These are phyloP conservation scores for Spicauda simplicius DNA, from an alignment of 2,888 invertebrate genomes.

Conservation along the genomic window DNA sequence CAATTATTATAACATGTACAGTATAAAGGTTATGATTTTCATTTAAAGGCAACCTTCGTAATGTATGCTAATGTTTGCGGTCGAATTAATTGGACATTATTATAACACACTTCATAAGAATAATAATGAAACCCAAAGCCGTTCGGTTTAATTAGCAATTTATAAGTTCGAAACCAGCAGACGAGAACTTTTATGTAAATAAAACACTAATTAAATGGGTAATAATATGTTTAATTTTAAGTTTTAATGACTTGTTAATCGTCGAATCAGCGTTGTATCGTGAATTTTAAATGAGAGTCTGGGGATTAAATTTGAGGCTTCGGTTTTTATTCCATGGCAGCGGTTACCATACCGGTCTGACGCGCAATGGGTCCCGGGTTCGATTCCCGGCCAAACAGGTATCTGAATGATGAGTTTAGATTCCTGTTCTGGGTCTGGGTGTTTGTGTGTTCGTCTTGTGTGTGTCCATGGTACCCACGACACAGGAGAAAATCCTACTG, in stretches of 20 bases:
- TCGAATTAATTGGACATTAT: conserved; percentile 27
- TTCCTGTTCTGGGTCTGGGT: too few species aligned
- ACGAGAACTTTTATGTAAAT: conserved; percentile 32
- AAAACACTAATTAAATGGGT: conserved; percentile 25
- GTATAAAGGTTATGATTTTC: not conserved
- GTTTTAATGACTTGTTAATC: conserved; percentile 16
- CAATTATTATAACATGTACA: too few species aligned
- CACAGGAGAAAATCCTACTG: too few species aligned
- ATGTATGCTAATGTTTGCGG: conserved; percentile 10
- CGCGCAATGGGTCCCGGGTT: too few species aligned
- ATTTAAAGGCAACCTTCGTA: not conserved
- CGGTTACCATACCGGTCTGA: too few species aligned
- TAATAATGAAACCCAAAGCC: conserved; percentile 14
- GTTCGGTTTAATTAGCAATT: conserved; percentile 25
- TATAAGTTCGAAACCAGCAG: conserved; percentile 3
- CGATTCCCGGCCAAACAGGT: too few species aligned
- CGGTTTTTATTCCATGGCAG: too few species aligned
- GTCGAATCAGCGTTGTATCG: conserved; percentile 5
- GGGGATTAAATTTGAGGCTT: too few species aligned
- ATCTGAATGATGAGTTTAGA: too few species aligned
- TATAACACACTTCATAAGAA: conserved; percentile 17
- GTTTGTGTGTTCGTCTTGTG: too few species aligned
- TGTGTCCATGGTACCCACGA: too few species aligned
- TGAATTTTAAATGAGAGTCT: conserved; percentile 17
- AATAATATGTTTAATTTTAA: conserved; percentile 23